Evolutionary conservation across 2,797 vertebrate species (phyloP).

Genomic region (Rhynchotus rufescens): DNA sequence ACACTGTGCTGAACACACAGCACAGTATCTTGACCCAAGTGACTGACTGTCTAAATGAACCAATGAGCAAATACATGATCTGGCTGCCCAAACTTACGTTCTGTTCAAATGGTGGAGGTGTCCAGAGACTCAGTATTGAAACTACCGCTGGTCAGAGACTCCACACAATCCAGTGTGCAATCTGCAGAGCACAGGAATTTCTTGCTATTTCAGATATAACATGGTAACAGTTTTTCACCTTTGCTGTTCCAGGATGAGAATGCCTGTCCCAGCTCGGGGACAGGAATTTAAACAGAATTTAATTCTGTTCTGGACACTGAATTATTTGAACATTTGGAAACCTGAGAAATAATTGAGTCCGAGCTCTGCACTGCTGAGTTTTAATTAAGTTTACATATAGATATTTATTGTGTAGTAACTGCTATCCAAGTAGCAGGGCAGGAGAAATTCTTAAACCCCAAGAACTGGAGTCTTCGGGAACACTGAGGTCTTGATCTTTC

Average conservation of each 20-base stretch:
- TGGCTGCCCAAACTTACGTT: not conserved
- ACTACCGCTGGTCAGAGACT: not conserved
- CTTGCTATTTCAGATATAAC: not conserved
- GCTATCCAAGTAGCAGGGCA: not conserved
- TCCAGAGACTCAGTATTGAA: not conserved
- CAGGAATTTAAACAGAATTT: not conserved
- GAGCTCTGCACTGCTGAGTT: not conserved
- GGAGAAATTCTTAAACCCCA: not conserved
- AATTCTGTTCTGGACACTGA: not conserved
- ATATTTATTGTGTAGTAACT: not conserved
- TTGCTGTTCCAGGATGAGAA: not conserved
- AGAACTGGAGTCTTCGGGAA: not conserved
- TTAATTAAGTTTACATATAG: not conserved
- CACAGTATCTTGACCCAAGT: too few relatives aligned
- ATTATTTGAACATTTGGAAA: not conserved
- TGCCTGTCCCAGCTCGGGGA: not conserved
- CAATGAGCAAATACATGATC: not conserved
- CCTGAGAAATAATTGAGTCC: not conserved
- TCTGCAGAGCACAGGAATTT: not conserved
- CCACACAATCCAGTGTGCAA: not conserved
- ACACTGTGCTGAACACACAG: not conserved
- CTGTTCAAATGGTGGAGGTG: not conserved
- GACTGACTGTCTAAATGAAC: not conserved
- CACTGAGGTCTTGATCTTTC: not conserved
- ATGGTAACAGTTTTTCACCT: not conserved